Base-by-base conservation (phyloP, 2,888 invertebrate species). In the Drosophila anomelani region DNA sequence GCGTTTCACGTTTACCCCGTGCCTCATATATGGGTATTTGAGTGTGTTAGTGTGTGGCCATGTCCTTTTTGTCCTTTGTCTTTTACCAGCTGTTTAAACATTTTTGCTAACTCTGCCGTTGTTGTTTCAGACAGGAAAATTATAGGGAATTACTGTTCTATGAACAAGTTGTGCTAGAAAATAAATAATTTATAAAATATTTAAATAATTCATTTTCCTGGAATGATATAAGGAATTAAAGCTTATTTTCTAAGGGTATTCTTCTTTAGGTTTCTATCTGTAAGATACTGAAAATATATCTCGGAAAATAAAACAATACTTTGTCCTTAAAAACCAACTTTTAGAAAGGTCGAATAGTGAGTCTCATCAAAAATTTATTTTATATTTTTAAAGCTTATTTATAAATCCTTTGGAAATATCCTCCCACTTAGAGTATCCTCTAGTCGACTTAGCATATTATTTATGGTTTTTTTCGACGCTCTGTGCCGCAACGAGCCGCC, bases 61-160 rank as follows among this genome's bases (percentile, higher is more conserved):
- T 38, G 62, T 59, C 63, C 39, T 69, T 63, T 63, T 53, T 69
- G 68, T 72, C 70, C 75, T 78, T 75, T 81, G 84, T 79, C 70
- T 78, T 76, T 86, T 75, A 79, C 51, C 81, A 86, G 80, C 86
- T 79, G 84, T 81, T 83, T 83, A 76, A 84, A 75, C 76, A 86
- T 81, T 84, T 84, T 76, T 77, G 81, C 84, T 66, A 62, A 62
- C 81, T 61, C 67, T 62, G 73, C 60, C 53, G 59, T 56, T 77
- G 71, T 36, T 57, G 39, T 41, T 53, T 17, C 72, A 46, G 34
- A 13, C 39, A 4, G 32, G 10, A 20, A 26, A 43, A 8, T 43
- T 10, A 32, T 0, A 6, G 26, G 51, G 43, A 17, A 32, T 53
- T 29, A 5, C 3, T 1, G 9, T 20, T 3, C 3, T 23, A 29